These are phyloP conservation scores for Sylvia borin DNA, from an alignment of 2,797 vertebrate genomes.

Conservation along the genomic window DNA sequence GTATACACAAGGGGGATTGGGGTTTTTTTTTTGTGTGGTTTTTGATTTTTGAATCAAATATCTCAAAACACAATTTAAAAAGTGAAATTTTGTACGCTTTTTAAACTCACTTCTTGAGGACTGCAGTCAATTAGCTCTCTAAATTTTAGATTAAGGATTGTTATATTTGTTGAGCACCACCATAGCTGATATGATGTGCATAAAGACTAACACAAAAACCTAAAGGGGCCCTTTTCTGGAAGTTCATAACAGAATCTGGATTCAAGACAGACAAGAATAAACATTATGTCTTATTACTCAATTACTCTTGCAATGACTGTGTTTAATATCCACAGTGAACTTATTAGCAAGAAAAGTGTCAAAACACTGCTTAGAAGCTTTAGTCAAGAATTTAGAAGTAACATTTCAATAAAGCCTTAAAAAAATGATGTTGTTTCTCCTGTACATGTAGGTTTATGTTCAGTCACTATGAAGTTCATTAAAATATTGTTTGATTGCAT, in stretches of 20 bases:
- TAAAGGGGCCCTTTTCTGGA: neutral
- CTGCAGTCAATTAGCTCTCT: neutral
- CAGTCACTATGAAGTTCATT: neutral
- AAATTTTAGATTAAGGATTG: neutral
- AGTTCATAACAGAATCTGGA: neutral
- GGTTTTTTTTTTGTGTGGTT: fast-evolving
- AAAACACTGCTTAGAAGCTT: neutral
- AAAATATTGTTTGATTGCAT: neutral
- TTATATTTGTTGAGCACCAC: neutral
- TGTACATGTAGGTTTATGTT: neutral
- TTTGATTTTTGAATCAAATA: neutral
- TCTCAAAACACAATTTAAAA: neutral
- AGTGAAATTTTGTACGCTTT: neutral
- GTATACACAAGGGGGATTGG: neutral
- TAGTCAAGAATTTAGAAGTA: neutral
- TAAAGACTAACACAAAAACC: neutral
- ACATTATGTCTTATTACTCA: neutral
- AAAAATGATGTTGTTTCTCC: neutral
- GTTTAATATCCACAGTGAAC: neutral
- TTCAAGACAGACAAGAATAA: neutral
- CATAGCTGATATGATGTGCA: neutral
- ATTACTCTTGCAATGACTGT: neutral
- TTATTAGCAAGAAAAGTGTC: neutral
- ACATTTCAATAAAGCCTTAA: neutral
- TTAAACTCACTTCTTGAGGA: neutral